Percentiles rank a stretch among this genome's conserved stretches.
These are phyloP conservation scores for Plebejus argus DNA, from an alignment of 2,888 invertebrate genomes.

Conservation along the genomic window DNA sequence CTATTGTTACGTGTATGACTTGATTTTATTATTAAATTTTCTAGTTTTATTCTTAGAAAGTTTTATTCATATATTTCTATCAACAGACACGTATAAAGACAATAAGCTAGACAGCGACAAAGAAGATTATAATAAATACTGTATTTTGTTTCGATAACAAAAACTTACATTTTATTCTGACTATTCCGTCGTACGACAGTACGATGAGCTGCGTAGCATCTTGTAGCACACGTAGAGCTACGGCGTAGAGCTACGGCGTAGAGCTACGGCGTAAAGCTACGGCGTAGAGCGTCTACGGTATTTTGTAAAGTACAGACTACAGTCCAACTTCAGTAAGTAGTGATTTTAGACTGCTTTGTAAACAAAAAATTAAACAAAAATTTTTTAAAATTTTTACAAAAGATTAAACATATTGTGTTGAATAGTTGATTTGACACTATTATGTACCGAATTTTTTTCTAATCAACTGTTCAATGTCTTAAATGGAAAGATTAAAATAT, in stretches of 20 bases:
- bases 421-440: no score
- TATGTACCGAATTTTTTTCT: no score
- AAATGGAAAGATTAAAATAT: no score
- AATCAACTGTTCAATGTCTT: no score
- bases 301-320: neutral
- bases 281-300: neutral
- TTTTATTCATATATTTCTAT: neutral
- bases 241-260: slow-evolving; percentile 1
- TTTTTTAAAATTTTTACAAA: no score
- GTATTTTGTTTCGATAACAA: neutral
- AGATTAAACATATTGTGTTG: no score
- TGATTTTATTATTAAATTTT: neutral
- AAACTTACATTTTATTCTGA: no score
- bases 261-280: neutral
- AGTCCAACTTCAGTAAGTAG: neutral
- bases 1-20: neutral
- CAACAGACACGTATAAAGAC: neutral
- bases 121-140: no score
- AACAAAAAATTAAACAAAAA: no score
- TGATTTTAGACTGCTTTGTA: no score
- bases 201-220: neutral
- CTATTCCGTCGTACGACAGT: no score
- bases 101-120: neutral
- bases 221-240: neutral
- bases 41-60: neutral